Evolutionary conservation across 2,888 invertebrate genomes (phyloP).

Genomic region (Nineta flava): DNA sequence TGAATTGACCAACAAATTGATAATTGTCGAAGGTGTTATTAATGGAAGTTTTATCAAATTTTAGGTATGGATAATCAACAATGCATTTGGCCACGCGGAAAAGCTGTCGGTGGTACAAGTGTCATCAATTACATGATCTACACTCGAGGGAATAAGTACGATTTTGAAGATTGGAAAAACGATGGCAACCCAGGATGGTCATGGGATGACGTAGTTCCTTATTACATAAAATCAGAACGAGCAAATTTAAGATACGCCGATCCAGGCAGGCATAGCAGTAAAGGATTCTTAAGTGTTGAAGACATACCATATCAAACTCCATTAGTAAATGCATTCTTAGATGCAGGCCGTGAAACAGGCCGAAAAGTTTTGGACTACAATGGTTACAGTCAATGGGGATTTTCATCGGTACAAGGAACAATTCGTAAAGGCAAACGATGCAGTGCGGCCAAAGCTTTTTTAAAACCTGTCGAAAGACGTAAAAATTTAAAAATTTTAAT

Average conservation of each 20-base stretch:
- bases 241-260: constrained; percentile 23
- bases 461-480: constrained; percentile 34
- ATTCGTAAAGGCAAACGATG: constrained; percentile 33
- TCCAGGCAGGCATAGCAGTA: constrained; percentile 37
- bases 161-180: constrained; percentile 50
- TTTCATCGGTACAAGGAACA: constrained; percentile 29
- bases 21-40: too few species aligned
- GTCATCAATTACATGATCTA: constrained; percentile 54
- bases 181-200: constrained; percentile 60
- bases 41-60: neutral
- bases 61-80: constrained; percentile 11
- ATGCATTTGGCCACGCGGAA: constrained; percentile 39
- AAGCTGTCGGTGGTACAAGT: constrained; percentile 39
- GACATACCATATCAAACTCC: constrained; percentile 32
- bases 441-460: constrained; percentile 40
- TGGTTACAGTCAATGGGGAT: constrained; percentile 20
- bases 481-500: constrained; percentile 40
- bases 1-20: too few species aligned
- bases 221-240: constrained; percentile 43
- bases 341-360: constrained; percentile 27
- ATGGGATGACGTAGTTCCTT: constrained; percentile 24
- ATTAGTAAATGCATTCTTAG: constrained; percentile 23
- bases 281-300: constrained; percentile 45
- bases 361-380: constrained; percentile 29
- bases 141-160: constrained; percentile 50